Evolutionary conservation across 2,888 invertebrate species (phyloP).

Genomic region (Andricus quercusramuli): DNA sequence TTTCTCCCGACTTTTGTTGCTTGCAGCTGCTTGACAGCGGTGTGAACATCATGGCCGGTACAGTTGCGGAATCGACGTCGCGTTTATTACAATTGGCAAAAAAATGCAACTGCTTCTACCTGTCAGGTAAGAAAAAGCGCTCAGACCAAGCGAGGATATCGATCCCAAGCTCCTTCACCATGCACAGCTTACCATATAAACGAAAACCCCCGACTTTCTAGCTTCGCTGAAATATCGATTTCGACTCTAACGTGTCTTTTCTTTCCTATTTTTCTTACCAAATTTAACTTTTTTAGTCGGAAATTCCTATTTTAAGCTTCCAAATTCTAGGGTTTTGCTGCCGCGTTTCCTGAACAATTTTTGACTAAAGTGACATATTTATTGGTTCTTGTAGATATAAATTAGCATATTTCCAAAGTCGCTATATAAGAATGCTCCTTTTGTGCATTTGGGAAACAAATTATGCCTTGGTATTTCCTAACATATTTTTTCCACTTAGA

Average conservation of each 20-base stretch:
- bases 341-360: constrained; percentile 1
- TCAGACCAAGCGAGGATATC: constrained; percentile 35
- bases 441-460: background rate
- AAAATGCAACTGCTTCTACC: constrained; percentile 94
- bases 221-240: constrained; percentile 46
- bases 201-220: constrained; percentile 40
- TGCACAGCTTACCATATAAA: background rate
- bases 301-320: background rate
- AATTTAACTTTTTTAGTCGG: background rate
- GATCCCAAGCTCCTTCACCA: background rate
- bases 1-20: constrained; percentile 31
- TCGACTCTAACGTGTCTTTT: constrained; percentile 27
- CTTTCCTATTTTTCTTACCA: constrained; percentile 8
- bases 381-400: constrained; percentile 46
- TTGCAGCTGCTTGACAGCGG: constrained; percentile 54
- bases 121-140: constrained; percentile 84
- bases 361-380: constrained; percentile 28
- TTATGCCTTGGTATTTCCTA: background rate
- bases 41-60: constrained; percentile 77
- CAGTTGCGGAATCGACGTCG: constrained; percentile 81
- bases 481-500: background rate
- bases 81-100: constrained; percentile 89
- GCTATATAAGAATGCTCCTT: background rate
- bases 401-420: constrained; percentile 43
- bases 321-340: background rate